phyloP scores from a whole-genome alignment of 2,113 vertebrate species.

The Prochilodus magdalenae region DNA sequence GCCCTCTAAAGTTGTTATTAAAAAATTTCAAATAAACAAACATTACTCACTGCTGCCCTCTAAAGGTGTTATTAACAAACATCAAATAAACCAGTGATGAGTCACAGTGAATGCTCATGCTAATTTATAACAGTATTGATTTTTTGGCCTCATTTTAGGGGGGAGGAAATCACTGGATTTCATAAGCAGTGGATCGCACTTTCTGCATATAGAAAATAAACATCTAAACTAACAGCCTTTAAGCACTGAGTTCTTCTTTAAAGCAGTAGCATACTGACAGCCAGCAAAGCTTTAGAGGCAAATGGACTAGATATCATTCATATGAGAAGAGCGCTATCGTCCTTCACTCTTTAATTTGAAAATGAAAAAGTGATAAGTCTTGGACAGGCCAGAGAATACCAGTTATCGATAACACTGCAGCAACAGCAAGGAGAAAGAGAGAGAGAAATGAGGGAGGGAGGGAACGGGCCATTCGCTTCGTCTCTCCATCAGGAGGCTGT shows the following conservation, averaged over 20 bases:
- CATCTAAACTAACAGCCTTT: background rate
- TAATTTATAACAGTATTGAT: too few species aligned
- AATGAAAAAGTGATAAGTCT: constrained; percentile 40
- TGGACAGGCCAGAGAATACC: constrained; percentile 7
- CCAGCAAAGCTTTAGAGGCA: constrained; percentile 4
- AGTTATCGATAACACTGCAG: constrained; percentile 48
- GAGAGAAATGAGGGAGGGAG: background rate
- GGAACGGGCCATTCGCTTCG: constrained; percentile 40
- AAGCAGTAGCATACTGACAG: background rate
- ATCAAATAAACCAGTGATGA: too few species aligned
- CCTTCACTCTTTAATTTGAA: constrained; percentile 15
- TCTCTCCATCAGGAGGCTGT: constrained; percentile 52
- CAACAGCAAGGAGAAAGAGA: background rate
- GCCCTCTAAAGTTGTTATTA: too few species aligned
- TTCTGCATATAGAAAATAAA: constrained; percentile 8
- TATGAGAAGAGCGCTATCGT: background rate
- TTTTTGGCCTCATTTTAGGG: too few species aligned
- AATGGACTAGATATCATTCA: constrained; percentile 1
- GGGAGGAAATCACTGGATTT: background rate
- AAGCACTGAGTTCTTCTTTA: background rate
- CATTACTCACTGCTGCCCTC: too few species aligned
- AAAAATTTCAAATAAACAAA: too few species aligned
- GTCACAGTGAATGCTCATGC: too few species aligned
- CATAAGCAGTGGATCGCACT: constrained; percentile 16
- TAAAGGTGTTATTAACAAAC: too few species aligned